These are phyloP conservation scores for Engystomops pustulosus DNA, from an alignment of 2,113 vertebrate species.

Conservation along the genomic window DNA sequence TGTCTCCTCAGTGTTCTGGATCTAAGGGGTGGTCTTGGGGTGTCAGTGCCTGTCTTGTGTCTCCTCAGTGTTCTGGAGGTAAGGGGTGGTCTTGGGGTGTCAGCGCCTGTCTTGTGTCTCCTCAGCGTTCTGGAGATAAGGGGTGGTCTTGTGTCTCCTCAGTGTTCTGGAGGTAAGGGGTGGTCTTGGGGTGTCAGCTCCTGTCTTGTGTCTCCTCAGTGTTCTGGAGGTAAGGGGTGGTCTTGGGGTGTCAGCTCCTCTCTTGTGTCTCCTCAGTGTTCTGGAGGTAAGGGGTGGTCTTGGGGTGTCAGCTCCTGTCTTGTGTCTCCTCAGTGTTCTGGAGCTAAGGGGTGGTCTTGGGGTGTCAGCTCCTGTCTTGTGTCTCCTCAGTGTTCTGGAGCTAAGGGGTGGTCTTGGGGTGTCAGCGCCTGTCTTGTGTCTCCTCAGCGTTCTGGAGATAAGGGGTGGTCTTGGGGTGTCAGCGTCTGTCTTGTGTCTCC, in stretches of 20 bases:
- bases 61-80: constrained; percentile 78
- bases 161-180: constrained; percentile 84
- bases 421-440: background rate
- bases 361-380: background rate
- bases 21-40: constrained; percentile 78
- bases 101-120: constrained; percentile 13
- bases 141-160: constrained; percentile 67
- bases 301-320: background rate
- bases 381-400: constrained; percentile 76
- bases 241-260: background rate
- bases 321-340: constrained; percentile 74
- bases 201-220: constrained; percentile 66
- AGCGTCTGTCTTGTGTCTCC: constrained; percentile 17
- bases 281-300: constrained; percentile 82
- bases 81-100: constrained; percentile 72
- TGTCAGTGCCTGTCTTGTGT: background rate
- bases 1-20: constrained; percentile 74
- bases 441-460: constrained; percentile 81
- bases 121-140: constrained; percentile 83
- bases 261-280: constrained; percentile 70
- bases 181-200: background rate
- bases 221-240: constrained; percentile 84
- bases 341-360: constrained; percentile 78
- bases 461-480: constrained; percentile 68
- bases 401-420: constrained; percentile 75